Percentiles rank a stretch among this genome's conserved stretches.
These are phyloP conservation scores for Lepidocyrtoides sp. DNA, from an alignment of 2,888 invertebrate species.

Conservation along the genomic window DNA sequence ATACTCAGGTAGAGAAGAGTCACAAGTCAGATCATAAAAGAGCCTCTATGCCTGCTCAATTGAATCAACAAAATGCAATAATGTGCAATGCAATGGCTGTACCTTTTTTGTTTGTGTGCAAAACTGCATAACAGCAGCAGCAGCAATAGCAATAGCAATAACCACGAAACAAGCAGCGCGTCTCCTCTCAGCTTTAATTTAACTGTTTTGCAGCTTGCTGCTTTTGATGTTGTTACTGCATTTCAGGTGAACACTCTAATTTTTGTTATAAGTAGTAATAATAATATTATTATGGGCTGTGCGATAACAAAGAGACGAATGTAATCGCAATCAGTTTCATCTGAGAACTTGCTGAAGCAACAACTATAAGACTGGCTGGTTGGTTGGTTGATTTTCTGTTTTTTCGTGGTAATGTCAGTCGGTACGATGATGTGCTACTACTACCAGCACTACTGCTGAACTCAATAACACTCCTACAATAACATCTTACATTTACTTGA, in stretches of 20 bases:
- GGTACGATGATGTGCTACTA: too few relatives aligned
- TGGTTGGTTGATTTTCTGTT: too few relatives aligned
- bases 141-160: background rate
- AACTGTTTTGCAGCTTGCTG: background rate
- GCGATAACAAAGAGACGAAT: conserved; percentile 17
- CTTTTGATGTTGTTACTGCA: background rate
- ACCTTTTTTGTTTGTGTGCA: conserved; percentile 30
- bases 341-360: conserved; percentile 33
- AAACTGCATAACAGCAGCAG: background rate
- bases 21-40: too few relatives aligned
- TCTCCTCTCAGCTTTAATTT: background rate
- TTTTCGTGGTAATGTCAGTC: too few relatives aligned
- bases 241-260: background rate
- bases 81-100: background rate
- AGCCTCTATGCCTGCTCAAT: background rate
- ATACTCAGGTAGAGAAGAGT: background rate
- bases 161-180: background rate
- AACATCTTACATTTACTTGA: too few relatives aligned
- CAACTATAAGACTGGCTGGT: too few relatives aligned
- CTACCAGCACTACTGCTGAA: too few relatives aligned
- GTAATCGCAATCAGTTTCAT: conserved; percentile 43
- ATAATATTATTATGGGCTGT: background rate
- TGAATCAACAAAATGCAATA: background rate
- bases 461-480: too few relatives aligned
- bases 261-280: background rate